These are phyloP conservation scores for Dromiciops gliroides DNA, from an alignment of 2,113 vertebrate genomes.

Conservation along the genomic window DNA sequence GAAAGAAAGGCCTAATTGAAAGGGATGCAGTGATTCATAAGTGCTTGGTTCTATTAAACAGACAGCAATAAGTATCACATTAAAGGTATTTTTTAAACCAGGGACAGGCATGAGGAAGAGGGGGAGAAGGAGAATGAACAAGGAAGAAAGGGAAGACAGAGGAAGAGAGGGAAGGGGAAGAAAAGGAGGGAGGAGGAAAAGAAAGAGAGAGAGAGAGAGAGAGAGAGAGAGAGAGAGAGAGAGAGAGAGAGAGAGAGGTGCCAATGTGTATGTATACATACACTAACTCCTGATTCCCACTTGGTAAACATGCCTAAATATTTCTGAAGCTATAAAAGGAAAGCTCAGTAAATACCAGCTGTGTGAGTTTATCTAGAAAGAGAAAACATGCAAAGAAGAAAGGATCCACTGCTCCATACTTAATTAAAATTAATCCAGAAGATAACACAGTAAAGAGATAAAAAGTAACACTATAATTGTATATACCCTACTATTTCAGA, in stretches of 20 bases:
- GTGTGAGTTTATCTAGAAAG: conserved; percentile 66
- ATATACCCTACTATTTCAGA: neutral
- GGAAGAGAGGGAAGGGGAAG: neutral
- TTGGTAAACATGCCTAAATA: conserved; percentile 76
- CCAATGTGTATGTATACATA: conserved; percentile 58
- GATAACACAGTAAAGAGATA: neutral
- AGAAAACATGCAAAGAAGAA: conserved; percentile 46
- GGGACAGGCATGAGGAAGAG: neutral
- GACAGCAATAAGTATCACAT: conserved; percentile 57
- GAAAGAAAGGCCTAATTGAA: conserved; percentile 29
- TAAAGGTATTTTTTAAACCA: conserved; percentile 41
- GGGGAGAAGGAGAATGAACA: neutral
- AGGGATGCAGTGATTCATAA: conserved; percentile 41
- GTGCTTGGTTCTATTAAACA: conserved; percentile 54
- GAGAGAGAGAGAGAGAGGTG: conserved; percentile 33
- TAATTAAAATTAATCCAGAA: conserved; percentile 35
- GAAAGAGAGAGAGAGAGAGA: neutral
- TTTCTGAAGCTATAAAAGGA: conserved; percentile 72
- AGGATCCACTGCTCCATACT: conserved; percentile 9
- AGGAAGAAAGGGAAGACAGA: neutral
- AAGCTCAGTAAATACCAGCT: conserved; percentile 73
- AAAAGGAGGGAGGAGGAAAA: too few species aligned
- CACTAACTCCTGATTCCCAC: conserved; percentile 67
- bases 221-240: conserved; percentile 35
- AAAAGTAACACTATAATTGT: neutral